These are phyloP conservation scores for Atherinosoma microstoma DNA, from an alignment of 2,797 vertebrate species.

Conservation along the genomic window DNA sequence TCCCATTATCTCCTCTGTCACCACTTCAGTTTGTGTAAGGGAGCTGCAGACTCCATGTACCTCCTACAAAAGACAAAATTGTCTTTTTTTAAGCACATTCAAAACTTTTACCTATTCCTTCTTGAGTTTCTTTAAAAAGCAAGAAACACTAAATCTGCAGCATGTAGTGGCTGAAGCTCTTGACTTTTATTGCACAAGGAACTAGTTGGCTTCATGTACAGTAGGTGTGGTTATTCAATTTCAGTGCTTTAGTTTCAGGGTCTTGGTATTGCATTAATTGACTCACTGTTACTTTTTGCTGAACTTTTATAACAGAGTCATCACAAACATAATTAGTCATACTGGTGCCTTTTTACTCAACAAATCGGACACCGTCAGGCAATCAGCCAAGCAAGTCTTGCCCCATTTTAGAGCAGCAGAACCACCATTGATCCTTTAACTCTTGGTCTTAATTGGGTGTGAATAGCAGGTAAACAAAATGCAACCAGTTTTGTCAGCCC, in stretches of 20 bases:
- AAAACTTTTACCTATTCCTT: background rate
- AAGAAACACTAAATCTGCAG: background rate
- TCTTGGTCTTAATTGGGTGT: background rate
- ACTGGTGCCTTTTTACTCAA: background rate
- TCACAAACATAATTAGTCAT: background rate
- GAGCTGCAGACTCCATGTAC: background rate
- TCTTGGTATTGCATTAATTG: background rate
- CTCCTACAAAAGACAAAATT: background rate
- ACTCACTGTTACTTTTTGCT: conserved; percentile 1
- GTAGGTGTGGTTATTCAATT: background rate
- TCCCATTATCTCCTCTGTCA: background rate
- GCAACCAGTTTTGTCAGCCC: background rate
- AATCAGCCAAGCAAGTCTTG: background rate
- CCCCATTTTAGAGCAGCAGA: background rate
- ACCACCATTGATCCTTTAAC: background rate
- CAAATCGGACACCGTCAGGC: background rate
- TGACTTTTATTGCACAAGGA: background rate
- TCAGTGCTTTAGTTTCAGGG: background rate
- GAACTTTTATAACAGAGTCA: background rate
- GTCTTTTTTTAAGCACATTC: background rate
- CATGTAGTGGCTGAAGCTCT: background rate
- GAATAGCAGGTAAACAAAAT: background rate
- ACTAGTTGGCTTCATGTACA: background rate
- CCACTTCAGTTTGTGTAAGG: background rate
- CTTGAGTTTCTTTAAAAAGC: background rate